Conservation (phyloP, 2,888 invertebrate genomes). For the Colletes collaris region DNA sequence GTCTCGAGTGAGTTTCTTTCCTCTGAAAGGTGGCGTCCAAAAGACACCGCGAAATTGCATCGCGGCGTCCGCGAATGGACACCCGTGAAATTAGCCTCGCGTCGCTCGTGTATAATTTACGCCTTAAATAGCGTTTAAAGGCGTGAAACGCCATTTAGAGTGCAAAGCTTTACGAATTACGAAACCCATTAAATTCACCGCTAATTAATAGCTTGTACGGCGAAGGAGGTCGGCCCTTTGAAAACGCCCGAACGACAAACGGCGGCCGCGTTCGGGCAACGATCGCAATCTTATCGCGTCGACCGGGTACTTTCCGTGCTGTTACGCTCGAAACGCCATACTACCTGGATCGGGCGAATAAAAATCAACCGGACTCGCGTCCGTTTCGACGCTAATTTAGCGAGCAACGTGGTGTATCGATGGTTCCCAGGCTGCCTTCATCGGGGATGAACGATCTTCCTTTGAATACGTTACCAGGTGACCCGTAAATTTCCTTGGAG, state of each 20-base stretch:
- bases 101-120: slow-evolving; percentile 30
- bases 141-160: background rate
- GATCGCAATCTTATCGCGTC: background rate
- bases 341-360: background rate
- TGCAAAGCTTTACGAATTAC: slow-evolving; percentile 1
- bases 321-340: too few species aligned
- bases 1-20: slow-evolving; percentile 24
- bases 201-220: slow-evolving; percentile 8
- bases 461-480: slow-evolving; percentile 62
- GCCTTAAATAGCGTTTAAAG: slow-evolving; percentile 30
- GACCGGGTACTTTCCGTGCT: background rate
- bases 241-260: background rate
- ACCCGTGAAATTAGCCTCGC: slow-evolving; percentile 52
- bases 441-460: slow-evolving; percentile 53
- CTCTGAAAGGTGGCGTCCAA: slow-evolving; percentile 38
- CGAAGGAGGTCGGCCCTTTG: background rate
- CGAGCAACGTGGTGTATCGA: slow-evolving; percentile 37
- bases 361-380: background rate
- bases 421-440: slow-evolving; percentile 16
- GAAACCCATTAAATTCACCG: background rate
- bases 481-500: slow-evolving; percentile 67
- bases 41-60: slow-evolving; percentile 19
- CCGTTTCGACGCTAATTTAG: slow-evolving; percentile 38
- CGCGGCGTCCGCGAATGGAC: slow-evolving; percentile 2
- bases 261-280: too few species aligned